Conservation (phyloP, 2,797 vertebrate genomes). For the Vireo griseus region DNA sequence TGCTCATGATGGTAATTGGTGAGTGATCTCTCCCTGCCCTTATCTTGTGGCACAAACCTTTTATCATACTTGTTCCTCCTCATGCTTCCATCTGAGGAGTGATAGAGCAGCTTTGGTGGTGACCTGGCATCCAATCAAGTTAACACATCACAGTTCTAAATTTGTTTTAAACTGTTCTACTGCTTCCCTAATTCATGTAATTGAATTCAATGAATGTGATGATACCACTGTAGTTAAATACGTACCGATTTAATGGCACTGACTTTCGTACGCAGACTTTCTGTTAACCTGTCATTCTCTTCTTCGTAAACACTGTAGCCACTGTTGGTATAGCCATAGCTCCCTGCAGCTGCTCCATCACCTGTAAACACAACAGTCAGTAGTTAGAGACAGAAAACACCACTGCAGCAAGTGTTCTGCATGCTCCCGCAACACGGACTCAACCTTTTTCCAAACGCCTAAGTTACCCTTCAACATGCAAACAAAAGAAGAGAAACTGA, state of each 20-base stretch:
- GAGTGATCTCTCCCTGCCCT: neutral
- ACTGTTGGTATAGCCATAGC: constrained; percentile 74
- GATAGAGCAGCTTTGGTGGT: neutral
- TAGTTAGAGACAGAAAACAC: constrained; percentile 1
- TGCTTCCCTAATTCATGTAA: neutral
- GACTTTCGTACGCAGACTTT: constrained; percentile 90
- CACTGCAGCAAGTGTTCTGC: neutral
- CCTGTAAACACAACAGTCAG: constrained; percentile 39
- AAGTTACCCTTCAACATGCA: neutral
- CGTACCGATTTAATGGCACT: constrained; percentile 91
- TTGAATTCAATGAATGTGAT: neutral
- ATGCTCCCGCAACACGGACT: neutral
- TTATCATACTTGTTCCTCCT: neutral
- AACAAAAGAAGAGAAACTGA: neutral
- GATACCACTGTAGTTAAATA: neutral
- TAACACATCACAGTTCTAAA: neutral
- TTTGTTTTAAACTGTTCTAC: neutral
- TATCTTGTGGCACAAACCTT: neutral
- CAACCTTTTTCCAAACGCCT: neutral
- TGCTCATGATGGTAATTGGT: neutral
- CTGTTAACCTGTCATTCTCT: constrained; percentile 91
- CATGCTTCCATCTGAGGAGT: neutral
- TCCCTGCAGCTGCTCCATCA: constrained; percentile 63
- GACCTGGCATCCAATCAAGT: neutral
- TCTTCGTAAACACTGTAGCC: constrained; percentile 94